phyloP scores from a whole-genome alignment of 2,888 invertebrate genomes.

The Alsophila aescularia region DNA sequence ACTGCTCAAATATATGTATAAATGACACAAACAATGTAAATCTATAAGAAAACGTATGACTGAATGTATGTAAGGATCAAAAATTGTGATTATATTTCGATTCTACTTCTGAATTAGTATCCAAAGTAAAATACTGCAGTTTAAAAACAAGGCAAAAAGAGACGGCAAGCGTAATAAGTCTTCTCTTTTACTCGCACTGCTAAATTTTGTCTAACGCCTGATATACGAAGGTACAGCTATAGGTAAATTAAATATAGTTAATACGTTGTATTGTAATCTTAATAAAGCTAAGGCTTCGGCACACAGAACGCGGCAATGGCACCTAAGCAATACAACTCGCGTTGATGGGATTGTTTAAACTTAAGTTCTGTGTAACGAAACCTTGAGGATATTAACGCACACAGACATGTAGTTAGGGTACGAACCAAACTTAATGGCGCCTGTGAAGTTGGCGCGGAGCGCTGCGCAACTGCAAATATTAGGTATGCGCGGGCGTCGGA shows the following conservation, averaged over 20 bases:
- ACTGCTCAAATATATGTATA: neutral
- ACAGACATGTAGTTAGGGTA: no score
- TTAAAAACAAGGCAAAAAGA: neutral
- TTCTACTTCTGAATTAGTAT: neutral
- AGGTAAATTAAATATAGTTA: neutral
- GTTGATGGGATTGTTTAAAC: no score
- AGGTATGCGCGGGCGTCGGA: no score
- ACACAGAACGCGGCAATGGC: no score
- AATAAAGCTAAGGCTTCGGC: slow-evolving; percentile 35
- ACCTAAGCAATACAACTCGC: no score
- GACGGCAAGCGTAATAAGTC: neutral
- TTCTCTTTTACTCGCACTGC: neutral
- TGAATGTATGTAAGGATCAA: slow-evolving; percentile 47
- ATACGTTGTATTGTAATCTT: slow-evolving; percentile 38
- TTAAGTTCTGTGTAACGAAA: no score
- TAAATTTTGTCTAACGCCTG: neutral
- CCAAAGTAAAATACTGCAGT: slow-evolving; percentile 1
- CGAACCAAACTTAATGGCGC: no score
- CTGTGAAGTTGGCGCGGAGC: no score
- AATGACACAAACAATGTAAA: slow-evolving; percentile 43
- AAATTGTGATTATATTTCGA: slow-evolving; percentile 59
- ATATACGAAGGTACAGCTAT: slow-evolving; percentile 12
- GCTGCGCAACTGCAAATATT: no score
- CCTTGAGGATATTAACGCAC: no score
- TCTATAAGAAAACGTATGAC: slow-evolving; percentile 54